Percentiles rank a stretch among this genome's conserved stretches.
Conservation (phyloP, 2,113 vertebrate genomes). For the Dascyllus trimaculatus region DNA sequence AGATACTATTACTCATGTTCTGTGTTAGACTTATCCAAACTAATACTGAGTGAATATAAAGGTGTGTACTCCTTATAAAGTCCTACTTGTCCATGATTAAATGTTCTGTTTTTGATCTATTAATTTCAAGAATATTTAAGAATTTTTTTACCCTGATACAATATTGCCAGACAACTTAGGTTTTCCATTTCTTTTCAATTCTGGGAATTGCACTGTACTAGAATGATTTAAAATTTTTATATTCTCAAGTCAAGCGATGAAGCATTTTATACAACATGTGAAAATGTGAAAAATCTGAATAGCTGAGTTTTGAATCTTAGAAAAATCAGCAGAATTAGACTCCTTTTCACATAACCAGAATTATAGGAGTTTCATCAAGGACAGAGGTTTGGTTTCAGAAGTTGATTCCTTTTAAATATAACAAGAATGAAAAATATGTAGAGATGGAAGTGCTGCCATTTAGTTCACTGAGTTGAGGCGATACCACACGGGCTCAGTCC, state of each 20-base stretch:
- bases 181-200: not conserved
- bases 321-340: conserved; percentile 1
- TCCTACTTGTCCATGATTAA: not conserved
- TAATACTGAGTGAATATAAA: not conserved
- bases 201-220: not conserved
- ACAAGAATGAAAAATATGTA: too few relatives aligned
- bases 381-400: too few relatives aligned
- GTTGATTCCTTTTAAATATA: too few relatives aligned
- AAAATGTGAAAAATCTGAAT: not conserved
- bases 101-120: conserved; percentile 8
- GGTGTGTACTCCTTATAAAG: not conserved
- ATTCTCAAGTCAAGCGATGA: not conserved
- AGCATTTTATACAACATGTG: not conserved
- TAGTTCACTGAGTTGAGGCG: too few relatives aligned
- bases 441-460: too few relatives aligned
- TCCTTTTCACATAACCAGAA: not conserved
- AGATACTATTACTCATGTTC: not conserved
- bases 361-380: not conserved
- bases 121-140: not conserved
- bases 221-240: not conserved
- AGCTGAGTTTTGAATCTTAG: conserved; percentile 13
- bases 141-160: too few relatives aligned
- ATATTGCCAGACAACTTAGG: too few relatives aligned
- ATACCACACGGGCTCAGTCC: too few relatives aligned
- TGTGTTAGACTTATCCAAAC: not conserved